phyloP scores from a whole-genome alignment of 2,888 invertebrate species.

The Sarcophaga caerulescens region DNA sequence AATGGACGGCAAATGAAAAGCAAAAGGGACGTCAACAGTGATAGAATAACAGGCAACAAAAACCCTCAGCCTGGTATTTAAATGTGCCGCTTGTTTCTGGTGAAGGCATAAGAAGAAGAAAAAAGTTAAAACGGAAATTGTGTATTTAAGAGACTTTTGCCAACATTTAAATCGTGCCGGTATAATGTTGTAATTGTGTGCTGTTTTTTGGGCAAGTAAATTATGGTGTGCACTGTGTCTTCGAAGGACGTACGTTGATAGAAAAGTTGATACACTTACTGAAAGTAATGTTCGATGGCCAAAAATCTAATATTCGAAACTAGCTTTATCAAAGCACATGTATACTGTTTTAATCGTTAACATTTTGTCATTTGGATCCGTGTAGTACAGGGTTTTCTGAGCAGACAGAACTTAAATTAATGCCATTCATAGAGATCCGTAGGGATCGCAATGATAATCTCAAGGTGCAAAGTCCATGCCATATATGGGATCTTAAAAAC shows the following conservation, averaged over 20 bases:
- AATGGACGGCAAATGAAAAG: conserved; percentile 48
- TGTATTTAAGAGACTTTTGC: conserved; percentile 48
- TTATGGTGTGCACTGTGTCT: conserved; percentile 39
- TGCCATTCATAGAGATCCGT: too few species aligned
- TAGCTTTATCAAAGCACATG: too few species aligned
- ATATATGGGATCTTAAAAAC: too few species aligned
- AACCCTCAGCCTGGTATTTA: conserved; percentile 49
- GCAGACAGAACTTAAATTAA: too few species aligned
- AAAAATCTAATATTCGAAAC: too few species aligned
- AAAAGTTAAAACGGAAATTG: conserved; percentile 55
- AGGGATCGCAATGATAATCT: too few species aligned
- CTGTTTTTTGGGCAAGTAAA: conserved; percentile 25
- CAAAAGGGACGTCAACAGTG: conserved; percentile 31
- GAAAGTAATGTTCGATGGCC: too few species aligned
- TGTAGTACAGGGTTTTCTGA: too few species aligned
- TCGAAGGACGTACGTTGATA: background rate
- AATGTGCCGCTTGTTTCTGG: conserved; percentile 22
- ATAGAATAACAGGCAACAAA: conserved; percentile 44
- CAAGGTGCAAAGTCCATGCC: too few species aligned
- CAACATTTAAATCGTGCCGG: conserved; percentile 56
- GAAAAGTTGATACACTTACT: background rate
- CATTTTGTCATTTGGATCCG: too few species aligned
- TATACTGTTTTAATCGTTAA: too few species aligned
- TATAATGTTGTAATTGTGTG: background rate
- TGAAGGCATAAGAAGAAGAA: background rate